Evolutionary conservation across 2,888 invertebrate species (phyloP), one percentile per base, ranked within the genome.

Genomic region (Tipula vernalis): DNA sequence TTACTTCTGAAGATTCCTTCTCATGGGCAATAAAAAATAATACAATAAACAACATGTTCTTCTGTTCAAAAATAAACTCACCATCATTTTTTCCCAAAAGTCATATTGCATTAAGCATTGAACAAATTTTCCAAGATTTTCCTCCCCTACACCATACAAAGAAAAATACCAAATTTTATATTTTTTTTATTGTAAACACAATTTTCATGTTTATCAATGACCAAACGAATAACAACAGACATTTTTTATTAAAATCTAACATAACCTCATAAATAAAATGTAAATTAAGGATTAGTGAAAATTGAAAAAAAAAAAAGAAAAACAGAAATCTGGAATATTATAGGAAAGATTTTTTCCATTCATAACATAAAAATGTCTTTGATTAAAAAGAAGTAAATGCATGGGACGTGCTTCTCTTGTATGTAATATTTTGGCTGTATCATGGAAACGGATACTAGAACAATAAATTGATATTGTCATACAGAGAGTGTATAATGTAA

Each of bases 161-260:
- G 18, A 18, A 18, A 10, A 18, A 18, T 18, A 57, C n/a, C 5
- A n/a, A 71, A 28, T 71, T 71, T 71, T 28, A 8, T 51, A 15
- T 51, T 51, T 51, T 51, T 51, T 51, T 51, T 71, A 28, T 28
- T 28, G 71, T 57, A 71, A 71, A 71, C 71, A 28, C 71, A 71
- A 71, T 71, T 71, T 71, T 71, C 71, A 71, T 71, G 71, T 71
- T 71, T 71, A 71, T 71, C 71, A 71, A 71, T 71, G 71, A 71
- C 71, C 71, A 71, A 28, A 71, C 6, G 28, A 71, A 71, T 71
- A 71, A 28, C 71, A 71, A 71, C 71, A 18, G 28, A 71, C 71
- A 71, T 71, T 71, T 71, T 28, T 71, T 71, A 71, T 71, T 28
- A 71, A 71, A 71, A 28, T 71, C 71, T 28, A 71, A 18, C 71